Evolutionary conservation across 2,888 invertebrate species (phyloP), one percentile per base, ranked within the genome.

Genomic region (Eremobia ochroleuca): DNA sequence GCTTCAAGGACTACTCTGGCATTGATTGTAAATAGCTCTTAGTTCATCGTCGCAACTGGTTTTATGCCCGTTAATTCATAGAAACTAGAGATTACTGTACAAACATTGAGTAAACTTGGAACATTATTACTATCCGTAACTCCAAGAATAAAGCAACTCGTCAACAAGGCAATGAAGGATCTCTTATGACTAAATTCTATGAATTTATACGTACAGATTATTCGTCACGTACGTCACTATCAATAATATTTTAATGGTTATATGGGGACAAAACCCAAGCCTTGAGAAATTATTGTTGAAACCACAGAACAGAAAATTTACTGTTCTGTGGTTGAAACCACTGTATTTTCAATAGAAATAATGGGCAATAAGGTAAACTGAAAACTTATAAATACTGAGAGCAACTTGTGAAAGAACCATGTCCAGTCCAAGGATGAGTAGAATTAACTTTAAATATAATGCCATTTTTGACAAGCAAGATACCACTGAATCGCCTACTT

Each of bases 131-230:
- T 58, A 73, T 28, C 18, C 31, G 18, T n/a, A 85, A 73, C 31
- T 85, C 52, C 31, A 31, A 40, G 77, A 75, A 82, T 73, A 61
- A 55, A 73, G 25, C 13, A 1, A 64, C 31, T 28, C 62, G 61
- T 83, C 72, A 83, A 75, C 72, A 70, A 59, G 61, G 68, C 37
- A 73, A 64, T 78, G 71, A 43, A 28, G 55, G 37, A 85, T 28
- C 21, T n/a, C 49, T 66, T 73, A 83, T 79, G 86, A 83, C n/a
- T 43, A 52, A 74, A 78, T 83, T 77, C 79, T 55, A 58, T 65
- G 73, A 82, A 77, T 73, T 62, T 37, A 66, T 62, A 59, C 0
- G 18, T 25, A 46, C 52, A 55, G 4, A 18, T 18, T 18, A 55
- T 55, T 34, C n/a, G 18, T 58, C 6, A 46, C 28, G 31, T 40